Conservation (phyloP, 2,797 vertebrate species). For the Orientallactaga sibirica region DNA sequence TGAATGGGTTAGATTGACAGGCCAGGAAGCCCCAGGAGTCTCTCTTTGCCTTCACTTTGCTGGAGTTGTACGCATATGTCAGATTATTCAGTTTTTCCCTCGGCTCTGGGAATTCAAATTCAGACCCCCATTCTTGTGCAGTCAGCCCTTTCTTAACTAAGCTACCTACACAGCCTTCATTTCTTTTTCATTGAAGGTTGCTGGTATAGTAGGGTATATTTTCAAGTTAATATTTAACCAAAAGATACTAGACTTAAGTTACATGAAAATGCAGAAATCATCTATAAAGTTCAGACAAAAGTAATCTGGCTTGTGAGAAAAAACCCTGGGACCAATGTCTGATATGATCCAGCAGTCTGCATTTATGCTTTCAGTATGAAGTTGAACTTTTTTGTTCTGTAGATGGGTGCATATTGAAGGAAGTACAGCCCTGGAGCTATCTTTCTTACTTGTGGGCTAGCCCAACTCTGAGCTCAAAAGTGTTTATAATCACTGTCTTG, state of each 20-base stretch:
- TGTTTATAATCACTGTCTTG: conserved; percentile 22
- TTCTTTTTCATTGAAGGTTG: not conserved
- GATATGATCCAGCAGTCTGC: not conserved
- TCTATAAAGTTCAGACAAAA: conserved; percentile 39
- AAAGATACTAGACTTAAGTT: not conserved
- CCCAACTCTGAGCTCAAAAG: not conserved
- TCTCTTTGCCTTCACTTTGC: no score
- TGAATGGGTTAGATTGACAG: no score
- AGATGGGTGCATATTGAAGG: not conserved
- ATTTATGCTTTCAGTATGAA: not conserved
- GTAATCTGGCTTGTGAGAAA: not conserved
- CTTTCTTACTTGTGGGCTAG: not conserved
- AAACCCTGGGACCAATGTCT: not conserved
- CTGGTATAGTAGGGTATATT: not conserved
- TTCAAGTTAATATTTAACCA: conserved; percentile 10
- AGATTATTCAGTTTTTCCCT: no score
- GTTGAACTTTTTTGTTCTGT: not conserved
- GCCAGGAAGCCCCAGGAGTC: no score
- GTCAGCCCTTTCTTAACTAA: no score
- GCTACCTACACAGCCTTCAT: not conserved
- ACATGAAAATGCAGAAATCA: conserved; percentile 26
- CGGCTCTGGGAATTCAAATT: no score
- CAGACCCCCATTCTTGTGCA: no score
- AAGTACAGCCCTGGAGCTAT: not conserved
- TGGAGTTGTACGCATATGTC: no score